Percentiles rank a stretch among this genome's conserved stretches.
phyloP scores from a whole-genome alignment of 2,888 invertebrate species.

The Mylabris sibirica region DNA sequence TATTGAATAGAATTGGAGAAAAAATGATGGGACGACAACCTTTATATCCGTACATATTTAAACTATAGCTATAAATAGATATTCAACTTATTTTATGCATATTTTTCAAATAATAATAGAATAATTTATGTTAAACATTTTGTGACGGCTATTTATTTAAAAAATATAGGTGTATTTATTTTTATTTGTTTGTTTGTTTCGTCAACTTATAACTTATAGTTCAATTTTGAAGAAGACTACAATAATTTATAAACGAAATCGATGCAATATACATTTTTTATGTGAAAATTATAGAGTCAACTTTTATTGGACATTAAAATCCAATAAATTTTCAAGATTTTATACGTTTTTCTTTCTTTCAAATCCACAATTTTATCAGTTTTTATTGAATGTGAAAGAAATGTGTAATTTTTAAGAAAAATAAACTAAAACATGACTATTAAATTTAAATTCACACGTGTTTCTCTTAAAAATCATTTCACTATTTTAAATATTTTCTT shows the following conservation, averaged over 20 bases:
- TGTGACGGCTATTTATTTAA: background rate
- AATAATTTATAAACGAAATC: background rate
- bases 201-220: background rate
- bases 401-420: background rate
- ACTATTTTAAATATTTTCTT: background rate
- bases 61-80: background rate
- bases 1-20: background rate
- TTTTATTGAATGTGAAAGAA: background rate
- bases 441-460: background rate
- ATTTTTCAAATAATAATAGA: constrained; percentile 7
- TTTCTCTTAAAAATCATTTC: background rate
- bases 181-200: background rate
- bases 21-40: constrained; percentile 5
- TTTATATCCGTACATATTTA: background rate
- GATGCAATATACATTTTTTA: too few relatives aligned
- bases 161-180: background rate
- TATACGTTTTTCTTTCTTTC: background rate
- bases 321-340: background rate
- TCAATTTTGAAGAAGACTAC: background rate
- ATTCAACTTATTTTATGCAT: constrained; percentile 4
- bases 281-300: too few relatives aligned
- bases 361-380: background rate
- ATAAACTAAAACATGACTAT: background rate
- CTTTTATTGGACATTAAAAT: background rate
- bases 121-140: background rate